Evolutionary conservation across 30 jellyfish, hydroid and myxozoan genomes (phyloP).

Genomic region (Aurelia coerulea): DNA sequence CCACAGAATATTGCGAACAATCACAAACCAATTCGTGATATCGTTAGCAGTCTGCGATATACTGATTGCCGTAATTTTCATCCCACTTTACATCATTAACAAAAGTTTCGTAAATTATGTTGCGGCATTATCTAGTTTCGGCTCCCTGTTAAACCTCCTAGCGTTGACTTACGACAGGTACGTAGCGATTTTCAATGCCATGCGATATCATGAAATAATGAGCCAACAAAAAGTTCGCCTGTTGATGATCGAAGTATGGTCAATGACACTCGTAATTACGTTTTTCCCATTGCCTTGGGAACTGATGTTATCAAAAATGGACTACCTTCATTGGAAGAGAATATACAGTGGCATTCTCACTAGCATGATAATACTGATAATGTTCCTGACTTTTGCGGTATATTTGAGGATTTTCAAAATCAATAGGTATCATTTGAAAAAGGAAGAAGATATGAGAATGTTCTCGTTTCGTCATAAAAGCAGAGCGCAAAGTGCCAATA

Average conservation of each 20-base stretch:
- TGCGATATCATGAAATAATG: constrained; percentile 53
- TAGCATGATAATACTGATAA: constrained; percentile 14
- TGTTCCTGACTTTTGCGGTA: constrained; percentile 9
- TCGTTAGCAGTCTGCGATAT: constrained; percentile 68
- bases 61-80: constrained; percentile 50
- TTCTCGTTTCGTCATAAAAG: neutral
- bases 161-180: constrained; percentile 77
- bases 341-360: constrained; percentile 71
- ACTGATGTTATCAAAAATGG: constrained; percentile 13
- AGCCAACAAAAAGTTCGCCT: constrained; percentile 37
- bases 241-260: constrained; percentile 62
- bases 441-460: constrained; percentile 4
- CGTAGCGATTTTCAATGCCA: constrained; percentile 65
- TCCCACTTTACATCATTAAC: constrained; percentile 60
- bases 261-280: constrained; percentile 35
- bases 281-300: constrained; percentile 67
- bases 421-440: constrained; percentile 35
- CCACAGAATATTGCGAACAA: constrained; percentile 40
- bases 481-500: neutral
- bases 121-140: constrained; percentile 69
- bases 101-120: constrained; percentile 30
- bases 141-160: constrained; percentile 56
- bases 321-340: constrained; percentile 29
- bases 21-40: constrained; percentile 59
- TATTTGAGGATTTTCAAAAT: constrained; percentile 51